Conservation (phyloP, 2,888 invertebrate species). For the Linhomoeus sp. region DNA sequence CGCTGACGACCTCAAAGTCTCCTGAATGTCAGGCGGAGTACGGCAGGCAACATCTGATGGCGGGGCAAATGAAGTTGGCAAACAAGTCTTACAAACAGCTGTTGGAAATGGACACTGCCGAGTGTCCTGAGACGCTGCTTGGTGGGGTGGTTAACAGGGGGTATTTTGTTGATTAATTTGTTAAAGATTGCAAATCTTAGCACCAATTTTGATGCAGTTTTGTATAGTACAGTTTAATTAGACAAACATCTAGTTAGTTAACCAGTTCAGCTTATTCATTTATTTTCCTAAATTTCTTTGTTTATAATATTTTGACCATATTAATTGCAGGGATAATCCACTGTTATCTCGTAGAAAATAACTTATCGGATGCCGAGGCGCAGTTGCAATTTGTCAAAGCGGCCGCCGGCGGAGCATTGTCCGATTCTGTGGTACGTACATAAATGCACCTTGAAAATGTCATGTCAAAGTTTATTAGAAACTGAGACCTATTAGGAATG, state of each 20-base stretch:
- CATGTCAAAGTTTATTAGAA: too few relatives aligned
- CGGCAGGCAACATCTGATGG: conserved; percentile 54
- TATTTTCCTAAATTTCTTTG: too few relatives aligned
- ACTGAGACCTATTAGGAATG: conserved; percentile 24
- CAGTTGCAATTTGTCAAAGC: conserved; percentile 69
- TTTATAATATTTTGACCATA: too few relatives aligned
- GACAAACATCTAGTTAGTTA: too few relatives aligned
- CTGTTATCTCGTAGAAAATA: conserved; percentile 12
- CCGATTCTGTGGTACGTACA: neutral
- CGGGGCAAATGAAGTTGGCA: conserved; percentile 56
- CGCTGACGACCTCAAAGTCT: conserved; percentile 47
- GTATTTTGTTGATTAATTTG: neutral
- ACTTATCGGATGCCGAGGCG: conserved; percentile 44
- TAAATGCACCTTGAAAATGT: too few relatives aligned
- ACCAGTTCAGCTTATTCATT: too few relatives aligned
- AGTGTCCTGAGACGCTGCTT: neutral
- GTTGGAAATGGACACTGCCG: conserved; percentile 61
- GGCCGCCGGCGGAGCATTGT: conserved; percentile 29
- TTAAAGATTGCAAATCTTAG: too few relatives aligned
- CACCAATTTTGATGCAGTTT: too few relatives aligned
- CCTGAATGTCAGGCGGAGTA: conserved; percentile 56
- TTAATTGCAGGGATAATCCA: conserved; percentile 14
- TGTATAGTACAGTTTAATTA: too few relatives aligned
- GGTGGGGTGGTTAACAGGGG: conserved; percentile 4
- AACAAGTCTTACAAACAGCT: conserved; percentile 55